These are phyloP conservation scores for Haliclystus octoradiatus DNA, from an alignment of 30 jellyfish, hydroid and myxozoan genomes.

Conservation along the genomic window DNA sequence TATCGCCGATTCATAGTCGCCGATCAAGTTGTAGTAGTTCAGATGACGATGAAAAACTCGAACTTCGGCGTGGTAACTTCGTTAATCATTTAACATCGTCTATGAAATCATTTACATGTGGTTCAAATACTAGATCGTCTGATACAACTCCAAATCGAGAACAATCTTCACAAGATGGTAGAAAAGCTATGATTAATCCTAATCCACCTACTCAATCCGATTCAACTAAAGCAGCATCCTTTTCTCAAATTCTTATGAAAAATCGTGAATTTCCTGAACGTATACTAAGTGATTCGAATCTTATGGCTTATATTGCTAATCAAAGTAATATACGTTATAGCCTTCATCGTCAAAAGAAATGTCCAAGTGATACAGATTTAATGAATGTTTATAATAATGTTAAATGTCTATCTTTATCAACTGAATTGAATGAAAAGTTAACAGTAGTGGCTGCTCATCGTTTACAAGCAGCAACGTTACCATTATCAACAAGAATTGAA, in stretches of 20 bases:
- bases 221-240: too few relatives aligned
- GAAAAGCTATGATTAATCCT: conserved; percentile 2
- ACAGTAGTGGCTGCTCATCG: conserved; percentile 10
- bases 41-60: conserved; percentile 86
- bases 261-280: conserved; percentile 51
- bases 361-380: conserved; percentile 75
- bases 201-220: too few relatives aligned
- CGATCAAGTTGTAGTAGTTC: conserved; percentile 96
- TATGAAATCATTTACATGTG: conserved; percentile 18
- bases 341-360: conserved; percentile 20
- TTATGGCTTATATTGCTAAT: conserved; percentile 43
- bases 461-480: conserved; percentile 26
- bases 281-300: conserved; percentile 76
- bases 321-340: conserved; percentile 19
- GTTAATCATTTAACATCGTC: neutral
- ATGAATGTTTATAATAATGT: conserved; percentile 11
- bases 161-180: neutral
- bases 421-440: neutral
- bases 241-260: conserved; percentile 19
- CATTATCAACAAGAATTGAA: conserved; percentile 52
- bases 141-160: neutral
- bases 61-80: conserved; percentile 5
- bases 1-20: conserved; percentile 95
- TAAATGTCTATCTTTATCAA: neutral
- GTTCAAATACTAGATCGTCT: neutral